phyloP scores from a whole-genome alignment of 2,888 invertebrate species.

The Lycaena phlaeas region DNA sequence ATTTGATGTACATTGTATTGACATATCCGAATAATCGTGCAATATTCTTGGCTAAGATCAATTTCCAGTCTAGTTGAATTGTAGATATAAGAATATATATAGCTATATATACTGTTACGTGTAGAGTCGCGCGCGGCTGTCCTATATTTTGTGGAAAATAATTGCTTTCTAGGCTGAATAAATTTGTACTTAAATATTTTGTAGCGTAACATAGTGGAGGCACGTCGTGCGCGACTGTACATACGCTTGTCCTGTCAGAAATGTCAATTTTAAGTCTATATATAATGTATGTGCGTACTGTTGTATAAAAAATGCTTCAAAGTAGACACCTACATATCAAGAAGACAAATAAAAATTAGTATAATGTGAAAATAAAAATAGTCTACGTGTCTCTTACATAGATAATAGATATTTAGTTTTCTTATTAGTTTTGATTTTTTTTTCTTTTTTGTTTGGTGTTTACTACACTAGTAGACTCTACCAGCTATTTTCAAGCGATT shows the following conservation, averaged over 20 bases:
- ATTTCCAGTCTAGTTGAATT: conserved; percentile 30
- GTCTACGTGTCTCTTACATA: conserved; percentile 14
- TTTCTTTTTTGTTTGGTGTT: conserved; percentile 12
- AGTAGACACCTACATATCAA: conserved; percentile 53
- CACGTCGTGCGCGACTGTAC: conserved; percentile 44
- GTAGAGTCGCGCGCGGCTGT: conserved; percentile 48
- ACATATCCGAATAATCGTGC: conserved; percentile 17
- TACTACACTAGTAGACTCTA: conserved; percentile 14
- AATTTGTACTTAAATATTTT: conserved; percentile 27
- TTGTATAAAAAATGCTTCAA: conserved; percentile 32
- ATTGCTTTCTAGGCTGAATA: conserved; percentile 42
- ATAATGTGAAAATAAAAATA: conserved; percentile 14
- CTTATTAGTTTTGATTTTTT: conserved; percentile 8
- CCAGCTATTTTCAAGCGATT: conserved; percentile 16
- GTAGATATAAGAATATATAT: conserved; percentile 27
- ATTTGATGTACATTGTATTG: conserved; percentile 14
- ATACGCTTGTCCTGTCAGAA: conserved; percentile 22
- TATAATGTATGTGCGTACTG: conserved; percentile 20
- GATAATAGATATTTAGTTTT: conserved; percentile 12
- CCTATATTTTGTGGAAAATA: conserved; percentile 42
- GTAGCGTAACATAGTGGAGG: conserved; percentile 23
- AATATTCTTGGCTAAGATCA: conserved; percentile 26
- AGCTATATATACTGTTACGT: conserved; percentile 28
- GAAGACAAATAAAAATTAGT: conserved; percentile 53
- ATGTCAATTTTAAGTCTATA: conserved; percentile 34